Conservation (phyloP, 1,140 invertebrate genomes). For the Dolichoris vasculosae region DNA sequence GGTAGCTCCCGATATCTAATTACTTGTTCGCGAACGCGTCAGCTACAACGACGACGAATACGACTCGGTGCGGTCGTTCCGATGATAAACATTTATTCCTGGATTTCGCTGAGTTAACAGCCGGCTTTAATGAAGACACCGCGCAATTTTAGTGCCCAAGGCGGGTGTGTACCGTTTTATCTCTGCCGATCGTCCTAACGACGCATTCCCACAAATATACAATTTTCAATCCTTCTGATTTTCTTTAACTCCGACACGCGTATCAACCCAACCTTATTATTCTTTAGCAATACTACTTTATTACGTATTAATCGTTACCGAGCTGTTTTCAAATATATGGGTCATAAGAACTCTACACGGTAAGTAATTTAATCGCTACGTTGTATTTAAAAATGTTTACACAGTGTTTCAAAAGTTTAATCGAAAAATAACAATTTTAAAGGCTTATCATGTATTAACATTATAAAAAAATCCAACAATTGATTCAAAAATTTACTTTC, state of each 20-base stretch:
- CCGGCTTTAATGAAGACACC: constrained; percentile 41
- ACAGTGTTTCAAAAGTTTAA: no score
- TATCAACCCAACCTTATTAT: background rate
- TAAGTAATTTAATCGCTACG: background rate
- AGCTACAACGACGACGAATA: background rate
- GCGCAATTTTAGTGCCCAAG: constrained; percentile 15
- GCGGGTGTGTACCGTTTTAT: constrained; percentile 30
- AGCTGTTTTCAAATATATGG: background rate
- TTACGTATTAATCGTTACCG: background rate
- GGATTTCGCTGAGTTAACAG: constrained; percentile 41
- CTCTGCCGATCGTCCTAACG: background rate
- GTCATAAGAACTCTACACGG: no score
- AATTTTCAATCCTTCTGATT: background rate
- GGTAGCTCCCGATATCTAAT: constrained; percentile 40
- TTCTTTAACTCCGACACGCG: background rate
- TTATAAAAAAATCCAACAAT: no score
- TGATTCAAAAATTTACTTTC: no score
- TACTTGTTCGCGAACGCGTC: constrained; percentile 15
- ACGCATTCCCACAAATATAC: background rate
- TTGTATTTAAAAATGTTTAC: no score
- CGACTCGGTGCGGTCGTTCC: background rate
- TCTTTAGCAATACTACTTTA: background rate
- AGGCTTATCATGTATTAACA: no score
- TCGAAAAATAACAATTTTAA: no score
- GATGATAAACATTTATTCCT: constrained; percentile 48